Evolutionary conservation across 1,140 invertebrate genomes (phyloP).

Genomic region (Tachypleus tridentatus): DNA sequence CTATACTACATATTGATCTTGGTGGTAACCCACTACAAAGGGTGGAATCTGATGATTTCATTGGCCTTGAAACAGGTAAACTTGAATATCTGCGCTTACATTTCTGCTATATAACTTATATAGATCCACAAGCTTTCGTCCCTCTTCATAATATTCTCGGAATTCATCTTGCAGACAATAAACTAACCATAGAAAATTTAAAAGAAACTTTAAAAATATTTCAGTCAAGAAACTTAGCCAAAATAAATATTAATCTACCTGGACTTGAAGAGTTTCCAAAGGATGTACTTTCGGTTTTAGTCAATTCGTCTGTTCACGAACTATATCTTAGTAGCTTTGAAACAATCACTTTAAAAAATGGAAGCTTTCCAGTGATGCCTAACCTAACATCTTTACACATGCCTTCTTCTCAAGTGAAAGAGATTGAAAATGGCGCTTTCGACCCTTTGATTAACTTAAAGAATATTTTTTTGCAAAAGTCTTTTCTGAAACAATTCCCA

Average conservation of each 20-base stretch:
- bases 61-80: neutral
- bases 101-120: neutral
- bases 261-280: conserved; percentile 6
- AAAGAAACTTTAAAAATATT: neutral
- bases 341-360: neutral
- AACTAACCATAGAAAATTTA: neutral
- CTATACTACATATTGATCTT: neutral
- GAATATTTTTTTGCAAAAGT: conserved; percentile 10
- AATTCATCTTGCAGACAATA: neutral
- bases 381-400: conserved; percentile 9
- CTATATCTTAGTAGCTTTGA: conserved; percentile 5
- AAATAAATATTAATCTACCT: neutral
- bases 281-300: conserved; percentile 6
- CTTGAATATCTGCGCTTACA: neutral
- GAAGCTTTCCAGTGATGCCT: conserved; percentile 16
- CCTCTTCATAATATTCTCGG: neutral
- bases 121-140: neutral
- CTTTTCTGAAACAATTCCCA: conserved; percentile 8
- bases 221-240: too few species aligned
- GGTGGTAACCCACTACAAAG: neutral
- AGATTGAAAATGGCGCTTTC: conserved; percentile 11
- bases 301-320: conserved; percentile 5
- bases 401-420: conserved; percentile 8
- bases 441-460: conserved; percentile 4
- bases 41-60: neutral